These are phyloP conservation scores for Lagocephalus sceleratus DNA, from an alignment of 2,797 vertebrate genomes.

Conservation along the genomic window DNA sequence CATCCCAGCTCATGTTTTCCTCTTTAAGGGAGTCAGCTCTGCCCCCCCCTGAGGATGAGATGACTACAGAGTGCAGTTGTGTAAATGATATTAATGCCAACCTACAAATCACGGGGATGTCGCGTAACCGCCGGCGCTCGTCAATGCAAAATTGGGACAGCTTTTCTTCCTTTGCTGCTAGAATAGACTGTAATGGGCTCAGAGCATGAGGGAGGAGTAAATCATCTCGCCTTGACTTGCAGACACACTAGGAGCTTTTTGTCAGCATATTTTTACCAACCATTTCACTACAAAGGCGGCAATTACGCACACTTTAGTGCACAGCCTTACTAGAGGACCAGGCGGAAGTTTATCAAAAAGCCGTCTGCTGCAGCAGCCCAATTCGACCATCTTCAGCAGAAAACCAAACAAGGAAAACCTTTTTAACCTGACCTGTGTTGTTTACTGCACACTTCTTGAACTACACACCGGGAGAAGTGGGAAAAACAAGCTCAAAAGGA, in stretches of 20 bases:
- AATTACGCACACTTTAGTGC: constrained; percentile 15
- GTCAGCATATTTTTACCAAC: constrained; percentile 28
- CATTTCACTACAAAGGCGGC: constrained; percentile 1
- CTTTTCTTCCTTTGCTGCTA: constrained; percentile 28
- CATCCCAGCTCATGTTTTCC: constrained; percentile 4
- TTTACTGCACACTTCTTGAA: constrained; percentile 21
- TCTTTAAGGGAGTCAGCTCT: constrained; percentile 14
- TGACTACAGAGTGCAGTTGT: constrained; percentile 11
- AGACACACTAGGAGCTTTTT: neutral
- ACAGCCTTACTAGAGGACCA: constrained; percentile 6
- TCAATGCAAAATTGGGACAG: constrained; percentile 24
- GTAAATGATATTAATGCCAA: constrained; percentile 32
- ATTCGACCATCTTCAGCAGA: constrained; percentile 14
- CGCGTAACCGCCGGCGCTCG: constrained; percentile 27
- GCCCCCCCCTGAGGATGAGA: constrained; percentile 10
- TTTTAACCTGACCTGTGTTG: constrained; percentile 21
- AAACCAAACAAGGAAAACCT: constrained; percentile 42
- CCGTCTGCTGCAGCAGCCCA: neutral
- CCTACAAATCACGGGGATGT: constrained; percentile 16
- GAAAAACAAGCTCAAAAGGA: constrained; percentile 5
- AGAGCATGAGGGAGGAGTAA: constrained; percentile 19
- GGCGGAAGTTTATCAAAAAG: constrained; percentile 16
- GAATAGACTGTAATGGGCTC: constrained; percentile 35
- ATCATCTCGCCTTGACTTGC: constrained; percentile 4
- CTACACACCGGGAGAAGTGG: neutral